phyloP scores from a whole-genome alignment of 2,797 vertebrate species.

The Girardinus metallicus region DNA sequence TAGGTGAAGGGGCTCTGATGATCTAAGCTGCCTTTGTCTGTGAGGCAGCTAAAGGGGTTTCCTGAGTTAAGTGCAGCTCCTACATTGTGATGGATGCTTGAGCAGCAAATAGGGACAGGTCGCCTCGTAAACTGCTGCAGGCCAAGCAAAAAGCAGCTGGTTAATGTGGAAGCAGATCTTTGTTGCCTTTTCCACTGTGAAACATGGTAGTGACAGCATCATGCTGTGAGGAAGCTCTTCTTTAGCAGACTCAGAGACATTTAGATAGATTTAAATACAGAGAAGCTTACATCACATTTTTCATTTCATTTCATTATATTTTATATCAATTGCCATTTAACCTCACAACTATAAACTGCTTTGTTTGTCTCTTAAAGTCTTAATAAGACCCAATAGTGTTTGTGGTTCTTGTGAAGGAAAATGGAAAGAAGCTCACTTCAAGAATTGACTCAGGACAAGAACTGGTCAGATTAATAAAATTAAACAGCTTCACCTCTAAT shows the following conservation, averaged over 20 bases:
- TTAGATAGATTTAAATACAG: neutral
- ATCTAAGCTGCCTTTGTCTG: neutral
- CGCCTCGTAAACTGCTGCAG: neutral
- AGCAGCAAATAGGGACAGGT: neutral
- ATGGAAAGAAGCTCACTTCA: neutral
- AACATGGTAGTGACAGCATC: neutral
- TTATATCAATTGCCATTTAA: neutral
- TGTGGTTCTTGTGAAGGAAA: neutral
- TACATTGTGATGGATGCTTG: neutral
- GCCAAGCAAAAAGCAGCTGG: neutral
- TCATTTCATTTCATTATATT: neutral
- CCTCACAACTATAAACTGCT: neutral
- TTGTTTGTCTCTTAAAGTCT: neutral
- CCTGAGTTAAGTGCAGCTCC: neutral
- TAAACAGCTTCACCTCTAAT: slow-evolving; percentile 79
- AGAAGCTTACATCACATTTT: neutral
- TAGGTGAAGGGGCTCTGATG: neutral
- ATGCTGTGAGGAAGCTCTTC: neutral
- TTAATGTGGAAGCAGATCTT: neutral
- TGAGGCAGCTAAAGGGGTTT: neutral
- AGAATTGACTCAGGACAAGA: neutral
- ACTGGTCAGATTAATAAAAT: neutral
- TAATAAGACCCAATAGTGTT: neutral
- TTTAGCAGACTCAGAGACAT: neutral
- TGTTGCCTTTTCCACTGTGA: neutral